Base-by-base conservation (phyloP, 1,140 invertebrate genomes). In the Lepidotrigona ventralis region DNA sequence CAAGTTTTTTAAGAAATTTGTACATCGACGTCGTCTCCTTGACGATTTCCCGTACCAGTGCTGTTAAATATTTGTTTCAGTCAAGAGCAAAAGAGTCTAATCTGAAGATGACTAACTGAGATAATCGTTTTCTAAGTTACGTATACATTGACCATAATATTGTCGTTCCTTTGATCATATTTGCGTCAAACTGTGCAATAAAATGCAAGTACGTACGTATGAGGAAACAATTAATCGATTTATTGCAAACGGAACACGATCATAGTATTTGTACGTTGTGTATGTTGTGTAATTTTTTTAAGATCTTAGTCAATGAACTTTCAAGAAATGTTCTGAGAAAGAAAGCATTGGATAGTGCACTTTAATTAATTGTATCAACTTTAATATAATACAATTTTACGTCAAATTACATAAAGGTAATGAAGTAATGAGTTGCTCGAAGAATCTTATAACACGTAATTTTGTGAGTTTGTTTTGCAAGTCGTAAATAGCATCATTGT, bases 191-290 rank as follows among this genome's bases (percentile, higher is more conserved):
- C n/a, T 33, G 73, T 33, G 73, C 54, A 56, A 3, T 46, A 56
- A n/a, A 86, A 58, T 71, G 70, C 63, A 69, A 75, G 74, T 51
- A 3, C 39, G 39, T 39, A 39, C 39, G 17, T 54, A 53, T 6
- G 29, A 26, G 26, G 21, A 33, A 46, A 75, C 71, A 74, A 81
- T 81, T 74, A 81, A 75, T 21, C 21, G 26, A 68, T 81, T 75
- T 81, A 75, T 75, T 68, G 17, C 60, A 9, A n/a, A 19, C 19
- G 19, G 19, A 21, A 21, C 3, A 12, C 8, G 69, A 80, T 1
- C 23, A 12, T 72, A 29, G 19, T 33, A 21, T 11, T 75, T 21
- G 29, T 51, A 26, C 21, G 51, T 74, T 58, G 58, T 46, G 39
- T 46, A 46, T 46, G 9, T 46, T 26, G 26, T 51, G 53, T 8